Evolutionary conservation across 2,888 invertebrate genomes (phyloP).

Genomic region (Amiota minor): DNA sequence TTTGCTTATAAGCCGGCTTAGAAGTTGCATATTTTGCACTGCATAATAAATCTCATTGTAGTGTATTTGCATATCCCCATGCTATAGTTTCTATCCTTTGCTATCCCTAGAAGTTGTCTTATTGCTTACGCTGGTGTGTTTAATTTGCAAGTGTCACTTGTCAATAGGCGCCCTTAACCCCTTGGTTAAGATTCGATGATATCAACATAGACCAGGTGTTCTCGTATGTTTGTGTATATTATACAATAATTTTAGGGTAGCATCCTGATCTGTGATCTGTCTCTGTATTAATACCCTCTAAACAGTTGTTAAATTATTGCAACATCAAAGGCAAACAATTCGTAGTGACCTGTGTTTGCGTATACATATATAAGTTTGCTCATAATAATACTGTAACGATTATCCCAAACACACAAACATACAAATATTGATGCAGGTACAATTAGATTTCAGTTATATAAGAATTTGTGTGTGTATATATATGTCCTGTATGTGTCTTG

Average conservation of each 20-base stretch:
- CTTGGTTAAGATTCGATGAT: slow-evolving; percentile 38
- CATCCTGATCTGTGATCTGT: not conserved
- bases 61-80: too few relatives aligned
- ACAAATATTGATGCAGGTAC: not conserved
- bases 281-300: slow-evolving; percentile 15
- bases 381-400: slow-evolving; percentile 30
- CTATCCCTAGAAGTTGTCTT: not conserved
- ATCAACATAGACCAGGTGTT: slow-evolving; percentile 43
- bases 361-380: slow-evolving; percentile 19
- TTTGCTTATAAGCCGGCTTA: not conserved
- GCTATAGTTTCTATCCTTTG: too few relatives aligned
- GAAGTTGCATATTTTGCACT: not conserved
- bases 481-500: not conserved
- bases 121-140: slow-evolving; percentile 40
- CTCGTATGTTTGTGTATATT: slow-evolving; percentile 53
- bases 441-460: not conserved
- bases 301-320: slow-evolving; percentile 29
- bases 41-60: too few relatives aligned
- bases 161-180: slow-evolving; percentile 47
- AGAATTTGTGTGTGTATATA: not conserved
- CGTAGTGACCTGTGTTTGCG: not conserved
- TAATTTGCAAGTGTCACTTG: slow-evolving; percentile 65
- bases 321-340: slow-evolving; percentile 19
- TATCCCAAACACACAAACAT: slow-evolving; percentile 23
- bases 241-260: slow-evolving; percentile 4